A percentile compares a stretch with the other conserved stretches of the same genome.
These are phyloP conservation scores for Epiblema foenella DNA, from an alignment of 2,888 invertebrate genomes.

Conservation along the genomic window DNA sequence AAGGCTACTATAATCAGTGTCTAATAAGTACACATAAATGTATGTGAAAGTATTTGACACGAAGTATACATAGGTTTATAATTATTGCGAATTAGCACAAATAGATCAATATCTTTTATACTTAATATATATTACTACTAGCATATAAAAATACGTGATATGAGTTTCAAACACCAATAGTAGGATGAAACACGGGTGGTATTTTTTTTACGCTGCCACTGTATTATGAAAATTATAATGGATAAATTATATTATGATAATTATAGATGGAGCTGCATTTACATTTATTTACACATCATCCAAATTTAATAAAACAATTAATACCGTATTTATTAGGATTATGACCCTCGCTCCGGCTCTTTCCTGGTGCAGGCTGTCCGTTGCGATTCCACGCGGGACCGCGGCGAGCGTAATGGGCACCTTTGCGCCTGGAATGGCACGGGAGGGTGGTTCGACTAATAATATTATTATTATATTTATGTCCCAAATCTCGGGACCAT, in stretches of 20 bases:
- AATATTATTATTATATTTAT: no score
- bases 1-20: neutral
- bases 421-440: no score
- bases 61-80: neutral
- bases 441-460: no score
- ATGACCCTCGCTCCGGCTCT: no score
- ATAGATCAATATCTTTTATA: constrained; percentile 14
- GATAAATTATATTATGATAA: neutral
- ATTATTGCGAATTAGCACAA: constrained; percentile 8
- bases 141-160: constrained; percentile 35
- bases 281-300: neutral
- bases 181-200: neutral
- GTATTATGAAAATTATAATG: neutral
- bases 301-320: neutral
- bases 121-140: constrained; percentile 14
- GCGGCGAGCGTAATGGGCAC: no score
- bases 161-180: constrained; percentile 30
- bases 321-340: no score
- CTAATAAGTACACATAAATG: neutral
- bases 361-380: no score
- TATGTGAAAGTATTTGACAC: neutral
- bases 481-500: no score
- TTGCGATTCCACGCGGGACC: no score
- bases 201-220: neutral
- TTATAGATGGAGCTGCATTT: neutral